These are phyloP conservation scores for Cenopis cana DNA, from an alignment of 2,888 invertebrate species.

Conservation along the genomic window DNA sequence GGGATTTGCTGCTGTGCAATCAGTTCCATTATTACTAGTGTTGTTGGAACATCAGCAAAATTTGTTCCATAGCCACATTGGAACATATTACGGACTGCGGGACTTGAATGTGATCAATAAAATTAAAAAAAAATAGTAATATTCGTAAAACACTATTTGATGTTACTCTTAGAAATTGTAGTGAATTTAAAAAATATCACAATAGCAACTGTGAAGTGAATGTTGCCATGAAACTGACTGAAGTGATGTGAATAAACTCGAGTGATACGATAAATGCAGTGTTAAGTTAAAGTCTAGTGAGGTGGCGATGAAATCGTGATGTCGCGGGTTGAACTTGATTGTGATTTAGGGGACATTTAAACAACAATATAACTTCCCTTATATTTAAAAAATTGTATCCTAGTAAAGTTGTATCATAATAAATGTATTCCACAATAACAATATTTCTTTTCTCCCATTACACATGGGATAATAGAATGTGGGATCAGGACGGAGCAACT, in stretches of 20 bases:
- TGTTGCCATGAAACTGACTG: slow-evolving; percentile 32
- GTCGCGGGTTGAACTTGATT: neutral
- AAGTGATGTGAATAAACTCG: slow-evolving; percentile 35
- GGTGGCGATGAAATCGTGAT: slow-evolving; percentile 20
- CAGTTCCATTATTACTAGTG: neutral
- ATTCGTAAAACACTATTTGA: slow-evolving; percentile 14
- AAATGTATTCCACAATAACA: too few species aligned
- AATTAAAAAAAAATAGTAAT: slow-evolving; percentile 12
- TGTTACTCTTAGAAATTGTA: slow-evolving; percentile 32
- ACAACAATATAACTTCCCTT: neutral
- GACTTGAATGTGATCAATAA: slow-evolving; percentile 35
- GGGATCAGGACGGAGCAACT: too few species aligned
- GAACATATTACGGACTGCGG: slow-evolving; percentile 15
- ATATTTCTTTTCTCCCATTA: too few species aligned
- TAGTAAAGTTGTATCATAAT: too few species aligned
- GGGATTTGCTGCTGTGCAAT: neutral
- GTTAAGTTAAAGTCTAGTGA: slow-evolving; percentile 17
- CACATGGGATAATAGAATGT: too few species aligned
- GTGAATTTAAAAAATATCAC: slow-evolving; percentile 20
- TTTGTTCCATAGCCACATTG: slow-evolving; percentile 15
- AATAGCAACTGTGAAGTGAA: slow-evolving; percentile 16
- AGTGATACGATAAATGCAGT: slow-evolving; percentile 39
- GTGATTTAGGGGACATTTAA: neutral
- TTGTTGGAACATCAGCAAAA: neutral
- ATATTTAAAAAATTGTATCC: neutral